A percentile compares a stretch with the other conserved stretches of the same genome.
phyloP scores from a whole-genome alignment of 2,888 invertebrate genomes.

The Spisula subtruncata region DNA sequence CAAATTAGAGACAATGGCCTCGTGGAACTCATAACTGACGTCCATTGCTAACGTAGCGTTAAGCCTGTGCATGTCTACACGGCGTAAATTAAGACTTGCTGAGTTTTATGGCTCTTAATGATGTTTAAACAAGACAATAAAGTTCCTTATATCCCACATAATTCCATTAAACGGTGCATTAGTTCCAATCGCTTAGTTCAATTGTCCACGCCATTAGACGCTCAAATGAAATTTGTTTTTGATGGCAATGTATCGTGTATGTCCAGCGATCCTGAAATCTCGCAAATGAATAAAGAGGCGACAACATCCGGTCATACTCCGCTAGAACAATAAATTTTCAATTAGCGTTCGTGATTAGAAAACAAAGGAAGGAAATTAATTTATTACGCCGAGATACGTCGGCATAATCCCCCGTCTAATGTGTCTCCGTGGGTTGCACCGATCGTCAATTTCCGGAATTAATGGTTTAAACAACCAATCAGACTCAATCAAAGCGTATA shows the following conservation, averaged over 20 bases:
- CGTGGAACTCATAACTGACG: background rate
- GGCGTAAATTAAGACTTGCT: conserved; percentile 37
- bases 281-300: conserved; percentile 72
- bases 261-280: conserved; percentile 67
- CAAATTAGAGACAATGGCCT: no score
- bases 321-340: conserved; percentile 69
- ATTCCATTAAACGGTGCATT: conserved; percentile 65
- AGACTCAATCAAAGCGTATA: conserved; percentile 73
- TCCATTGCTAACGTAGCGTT: background rate
- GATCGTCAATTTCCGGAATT: conserved; percentile 74
- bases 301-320: conserved; percentile 66
- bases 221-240: conserved; percentile 68
- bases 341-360: conserved; percentile 69
- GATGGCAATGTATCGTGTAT: conserved; percentile 72
- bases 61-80: conserved; percentile 32
- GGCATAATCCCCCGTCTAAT: conserved; percentile 67
- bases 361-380: conserved; percentile 71
- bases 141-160: conserved; percentile 51
- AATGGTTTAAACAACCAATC: conserved; percentile 74
- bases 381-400: conserved; percentile 68
- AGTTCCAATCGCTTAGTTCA: conserved; percentile 56
- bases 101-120: conserved; percentile 49
- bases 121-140: conserved; percentile 51
- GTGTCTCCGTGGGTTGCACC: conserved; percentile 67
- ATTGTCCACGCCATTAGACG: conserved; percentile 66